Evolutionary conservation across 2,888 invertebrate genomes (phyloP).

Genomic region (Leuctra nigra): DNA sequence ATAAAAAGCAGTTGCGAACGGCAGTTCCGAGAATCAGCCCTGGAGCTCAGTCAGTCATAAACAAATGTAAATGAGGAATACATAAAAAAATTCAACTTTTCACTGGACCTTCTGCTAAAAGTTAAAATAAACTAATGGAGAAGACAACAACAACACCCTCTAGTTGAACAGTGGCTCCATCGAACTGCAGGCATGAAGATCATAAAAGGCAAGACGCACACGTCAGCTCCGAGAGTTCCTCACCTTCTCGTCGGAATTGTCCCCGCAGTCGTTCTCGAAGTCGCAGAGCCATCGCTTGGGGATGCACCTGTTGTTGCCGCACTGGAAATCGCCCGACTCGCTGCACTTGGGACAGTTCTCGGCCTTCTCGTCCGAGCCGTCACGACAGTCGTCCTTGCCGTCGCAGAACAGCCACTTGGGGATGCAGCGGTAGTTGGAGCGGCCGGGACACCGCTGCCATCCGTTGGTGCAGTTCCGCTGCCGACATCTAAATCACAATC

Average conservation of each 20-base stretch:
- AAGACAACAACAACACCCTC: too few relatives aligned
- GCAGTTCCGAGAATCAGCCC: too few relatives aligned
- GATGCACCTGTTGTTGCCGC: conserved; percentile 83
- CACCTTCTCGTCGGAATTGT: conserved; percentile 85
- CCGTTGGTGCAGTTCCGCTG: conserved; percentile 90
- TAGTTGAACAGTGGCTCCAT: too few relatives aligned
- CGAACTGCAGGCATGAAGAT: too few relatives aligned
- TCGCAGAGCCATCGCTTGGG: conserved; percentile 93
- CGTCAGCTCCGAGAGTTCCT: too few relatives aligned
- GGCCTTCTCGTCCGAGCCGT: conserved; percentile 87
- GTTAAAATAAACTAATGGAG: too few relatives aligned
- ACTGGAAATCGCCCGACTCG: conserved; percentile 83
- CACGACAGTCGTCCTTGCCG: conserved; percentile 94
- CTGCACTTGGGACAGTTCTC: conserved; percentile 89
- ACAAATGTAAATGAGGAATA: too few relatives aligned
- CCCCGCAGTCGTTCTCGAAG: conserved; percentile 94
- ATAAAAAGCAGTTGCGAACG: too few relatives aligned
- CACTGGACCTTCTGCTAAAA: too few relatives aligned
- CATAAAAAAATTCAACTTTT: too few relatives aligned
- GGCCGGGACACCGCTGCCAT: conserved; percentile 92
- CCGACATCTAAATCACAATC: conserved; percentile 39
- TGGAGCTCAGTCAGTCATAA: too few relatives aligned
- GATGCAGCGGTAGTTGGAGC: conserved; percentile 90
- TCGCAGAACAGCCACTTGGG: conserved; percentile 98
- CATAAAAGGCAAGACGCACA: too few relatives aligned